Conservation (phyloP, 1,140 invertebrate genomes). For the Vanessa tameamea region DNA sequence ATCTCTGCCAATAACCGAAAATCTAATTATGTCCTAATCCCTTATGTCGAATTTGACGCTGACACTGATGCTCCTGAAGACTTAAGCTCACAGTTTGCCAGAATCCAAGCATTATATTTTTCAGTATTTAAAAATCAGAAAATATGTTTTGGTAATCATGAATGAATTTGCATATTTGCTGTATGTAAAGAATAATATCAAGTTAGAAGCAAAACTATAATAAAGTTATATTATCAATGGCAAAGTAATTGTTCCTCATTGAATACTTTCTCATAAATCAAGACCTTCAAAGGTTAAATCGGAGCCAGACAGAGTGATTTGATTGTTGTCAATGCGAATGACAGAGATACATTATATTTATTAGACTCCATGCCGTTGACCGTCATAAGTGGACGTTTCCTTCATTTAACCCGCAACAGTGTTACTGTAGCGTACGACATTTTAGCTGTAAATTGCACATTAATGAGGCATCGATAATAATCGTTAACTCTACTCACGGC, state of each 20-base stretch:
- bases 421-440: background rate
- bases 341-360: background rate
- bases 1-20: too few species aligned
- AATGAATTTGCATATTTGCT: too few species aligned
- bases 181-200: too few species aligned
- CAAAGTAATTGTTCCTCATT: background rate
- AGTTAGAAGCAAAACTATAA: too few species aligned
- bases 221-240: background rate
- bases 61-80: too few species aligned
- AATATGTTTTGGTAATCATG: too few species aligned
- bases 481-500: background rate
- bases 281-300: constrained; percentile 2
- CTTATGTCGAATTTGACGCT: too few species aligned
- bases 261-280: background rate
- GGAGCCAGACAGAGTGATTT: background rate
- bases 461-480: background rate
- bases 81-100: too few species aligned
- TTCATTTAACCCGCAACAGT: constrained; percentile 27
- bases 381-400: constrained; percentile 41
- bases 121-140: too few species aligned
- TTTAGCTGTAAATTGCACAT: background rate
- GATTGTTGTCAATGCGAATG: background rate
- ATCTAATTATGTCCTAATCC: too few species aligned
- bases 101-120: too few species aligned
- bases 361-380: constrained; percentile 13